phyloP scores from a whole-genome alignment of 2,888 invertebrate species.

The Agriopis aurantiaria region DNA sequence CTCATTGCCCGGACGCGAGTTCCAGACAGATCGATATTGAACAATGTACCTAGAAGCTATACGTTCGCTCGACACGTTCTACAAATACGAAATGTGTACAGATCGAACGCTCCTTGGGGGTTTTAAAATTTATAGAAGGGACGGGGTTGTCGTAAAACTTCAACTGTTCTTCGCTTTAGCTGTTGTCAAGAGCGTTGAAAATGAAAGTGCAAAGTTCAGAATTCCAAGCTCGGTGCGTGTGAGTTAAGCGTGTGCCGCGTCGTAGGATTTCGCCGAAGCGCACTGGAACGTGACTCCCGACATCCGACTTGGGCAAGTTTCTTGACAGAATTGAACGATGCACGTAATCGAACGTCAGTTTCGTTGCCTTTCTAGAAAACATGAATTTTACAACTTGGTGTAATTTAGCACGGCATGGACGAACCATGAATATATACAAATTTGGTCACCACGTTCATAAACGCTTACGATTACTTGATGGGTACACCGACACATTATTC shows the following conservation, averaged over 20 bases:
- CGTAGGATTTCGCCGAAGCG: conserved; percentile 69
- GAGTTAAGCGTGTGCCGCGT: conserved; percentile 51
- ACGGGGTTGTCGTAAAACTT: conserved; percentile 37
- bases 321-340: conserved; percentile 55
- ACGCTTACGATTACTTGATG: too few species aligned
- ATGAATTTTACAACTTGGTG: conserved; percentile 1
- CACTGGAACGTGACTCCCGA: conserved; percentile 70
- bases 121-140: conserved; percentile 38
- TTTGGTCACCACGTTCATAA: too few species aligned
- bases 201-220: conserved; percentile 64
- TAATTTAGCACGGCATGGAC: neutral
- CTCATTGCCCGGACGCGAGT: conserved; percentile 6
- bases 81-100: conserved; percentile 10
- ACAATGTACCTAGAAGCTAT: conserved; percentile 27
- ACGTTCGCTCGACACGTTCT: conserved; percentile 25
- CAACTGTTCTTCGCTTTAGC: conserved; percentile 33
- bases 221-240: conserved; percentile 53
- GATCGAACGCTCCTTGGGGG: conserved; percentile 33
- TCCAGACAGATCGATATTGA: conserved; percentile 32
- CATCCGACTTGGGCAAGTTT: conserved; percentile 72
- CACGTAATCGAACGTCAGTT: conserved; percentile 33
- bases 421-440: too few species aligned
- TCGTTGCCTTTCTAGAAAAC: conserved; percentile 11
- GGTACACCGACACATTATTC: too few species aligned
- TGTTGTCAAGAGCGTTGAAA: conserved; percentile 52